Evolutionary conservation across 2,797 vertebrate genomes (phyloP), one percentile per base, ranked within the genome.

Genomic region (Mastacembelus armatus): DNA sequence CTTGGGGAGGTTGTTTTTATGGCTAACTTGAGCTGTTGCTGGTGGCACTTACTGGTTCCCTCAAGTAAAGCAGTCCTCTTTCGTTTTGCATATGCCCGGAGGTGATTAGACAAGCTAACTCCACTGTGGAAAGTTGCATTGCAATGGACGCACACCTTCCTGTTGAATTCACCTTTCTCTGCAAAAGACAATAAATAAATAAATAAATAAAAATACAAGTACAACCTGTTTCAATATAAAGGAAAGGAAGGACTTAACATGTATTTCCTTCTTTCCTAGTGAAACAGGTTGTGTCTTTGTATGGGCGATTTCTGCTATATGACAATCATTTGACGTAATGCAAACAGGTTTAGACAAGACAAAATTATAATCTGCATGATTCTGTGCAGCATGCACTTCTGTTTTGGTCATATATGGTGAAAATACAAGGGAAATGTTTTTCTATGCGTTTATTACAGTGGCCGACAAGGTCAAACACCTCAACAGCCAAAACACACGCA

Each of bases 51-150:
- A 97, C 96, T 94, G 89, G 94, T 94, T 93, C 95, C 96, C 80
- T 96, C 96, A 85, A 95, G 92, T 93, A 96, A 91, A 90, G 95
- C 95, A 84, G 89, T 94, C 91, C 94, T 95, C 94, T 96, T 96
- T 66, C 92, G 74, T 71, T 95, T 94, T 91, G 95, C 95, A 93
- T 95, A 98, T 83, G 95, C 96, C 87, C 95, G 94, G 84, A 96
- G 94, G 91, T 97, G 96, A 94, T 96, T 97, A 78, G 96, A 97
- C 92, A 98, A 93, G 92, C 95, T 96, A 89, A 97, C 96, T 86
- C 95, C 96, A 92, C 96, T 97, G 91, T 96, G 95, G 93, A 98
- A 97, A 67, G 95, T 94, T 89, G 94, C 94, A 91, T 95, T 97
- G 93, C 96, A 97, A 93, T 96, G 96, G 90, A 95, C 85, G 90